Base-by-base conservation (phyloP, 2,888 invertebrate genomes). In the Malthinus seriepunctatus region DNA sequence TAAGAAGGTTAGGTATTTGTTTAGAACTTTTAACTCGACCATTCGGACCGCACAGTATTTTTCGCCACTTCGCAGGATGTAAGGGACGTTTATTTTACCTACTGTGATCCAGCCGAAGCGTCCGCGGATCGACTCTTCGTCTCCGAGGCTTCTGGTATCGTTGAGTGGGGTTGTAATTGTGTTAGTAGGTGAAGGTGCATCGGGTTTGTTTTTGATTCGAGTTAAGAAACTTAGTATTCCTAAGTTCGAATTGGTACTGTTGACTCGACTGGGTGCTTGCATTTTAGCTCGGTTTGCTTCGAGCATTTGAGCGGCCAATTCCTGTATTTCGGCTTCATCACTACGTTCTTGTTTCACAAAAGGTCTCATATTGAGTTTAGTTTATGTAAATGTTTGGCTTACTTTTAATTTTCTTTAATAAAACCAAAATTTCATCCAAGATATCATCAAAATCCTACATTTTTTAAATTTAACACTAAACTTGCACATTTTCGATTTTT, bases 1-100 rank as follows among this genome's bases (percentile, higher is more conserved):
- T 51, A 95, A 84, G 75, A 90, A 91, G 76, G 88, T 91, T 72
- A 95, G 86, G 80, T 93, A 92, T 80, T 93, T 93, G 76, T 92
- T 91, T 15, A 95, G 83, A 45, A 95, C 83, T 78, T 95, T 95
- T 72, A 88, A 86, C 78, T 97, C 97, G 15, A 96, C 91, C 87
- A 97, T 95, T 53, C 95, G 85, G 50, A 97, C 95, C n/a, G 95
- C 91, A 74, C 94, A 93, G 77, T 92, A 96, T 76, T 90, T 90
- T 75, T 93, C 93, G 11, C 87, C 85, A 50, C 88, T 86, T 12
- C 97, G 85, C 73, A 89, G 88, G 65, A 97, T 91, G 77, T 91
- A 95, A 1, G 97, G 97, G 73, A 97, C 91, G 77, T 89, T 88
- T 68, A 86, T 87, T 72, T 90, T 90, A 62, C 93, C 94, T 48